Conservation (phyloP, 2,888 invertebrate species). For the Drosophila leonis region DNA sequence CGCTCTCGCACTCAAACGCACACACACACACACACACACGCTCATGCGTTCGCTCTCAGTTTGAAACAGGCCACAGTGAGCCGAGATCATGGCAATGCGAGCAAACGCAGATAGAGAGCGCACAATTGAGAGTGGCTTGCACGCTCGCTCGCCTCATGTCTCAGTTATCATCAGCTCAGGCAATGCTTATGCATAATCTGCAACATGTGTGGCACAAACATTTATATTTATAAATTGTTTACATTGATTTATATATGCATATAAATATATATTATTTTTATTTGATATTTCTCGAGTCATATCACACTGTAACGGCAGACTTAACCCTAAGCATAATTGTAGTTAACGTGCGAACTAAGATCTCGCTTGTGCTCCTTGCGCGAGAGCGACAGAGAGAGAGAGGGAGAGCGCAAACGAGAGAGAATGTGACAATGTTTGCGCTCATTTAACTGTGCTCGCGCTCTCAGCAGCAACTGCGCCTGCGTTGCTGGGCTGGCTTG, state of each 20-base stretch:
- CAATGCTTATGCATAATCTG: constrained; percentile 9
- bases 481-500: constrained; percentile 52
- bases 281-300: neutral
- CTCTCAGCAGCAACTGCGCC: constrained; percentile 48
- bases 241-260: neutral
- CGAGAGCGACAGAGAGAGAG: constrained; percentile 7
- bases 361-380: constrained; percentile 38
- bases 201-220: constrained; percentile 1
- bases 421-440: constrained; percentile 7
- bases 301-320: neutral
- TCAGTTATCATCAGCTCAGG: constrained; percentile 17
- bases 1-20: constrained; percentile 11
- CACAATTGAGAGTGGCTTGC: constrained; percentile 25
- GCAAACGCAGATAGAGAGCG: constrained; percentile 14
- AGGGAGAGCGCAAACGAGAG: neutral
- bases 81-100: constrained; percentile 51
- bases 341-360: constrained; percentile 13
- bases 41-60: constrained; percentile 7
- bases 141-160: constrained; percentile 21
- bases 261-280: neutral
- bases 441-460: constrained; percentile 31
- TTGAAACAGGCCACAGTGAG: constrained; percentile 27
- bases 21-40: constrained; percentile 2
- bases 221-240: neutral
- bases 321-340: constrained; percentile 1